Evolutionary conservation across 2,888 invertebrate species (phyloP).

Genomic region (Drosophila seclusa): DNA sequence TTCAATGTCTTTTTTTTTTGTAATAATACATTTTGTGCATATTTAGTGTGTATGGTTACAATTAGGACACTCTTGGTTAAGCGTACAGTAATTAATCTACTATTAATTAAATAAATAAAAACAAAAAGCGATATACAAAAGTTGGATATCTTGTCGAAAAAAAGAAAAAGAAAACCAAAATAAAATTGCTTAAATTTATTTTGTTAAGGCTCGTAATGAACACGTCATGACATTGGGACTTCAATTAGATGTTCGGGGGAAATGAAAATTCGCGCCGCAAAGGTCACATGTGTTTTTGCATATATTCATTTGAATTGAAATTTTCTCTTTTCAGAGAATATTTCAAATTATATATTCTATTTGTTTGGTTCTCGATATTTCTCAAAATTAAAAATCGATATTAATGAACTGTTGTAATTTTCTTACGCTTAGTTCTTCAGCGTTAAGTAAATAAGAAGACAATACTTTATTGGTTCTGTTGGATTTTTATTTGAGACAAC

Average conservation of each 20-base stretch:
- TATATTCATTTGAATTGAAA: not conserved
- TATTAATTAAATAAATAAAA: conserved; percentile 75
- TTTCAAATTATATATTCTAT: not conserved
- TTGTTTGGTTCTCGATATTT: not conserved
- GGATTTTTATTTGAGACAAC: too few species aligned
- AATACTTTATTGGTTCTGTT: too few species aligned
- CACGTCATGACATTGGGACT: conserved; percentile 10
- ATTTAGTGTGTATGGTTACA: conserved; percentile 79
- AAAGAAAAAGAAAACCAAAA: conserved; percentile 10
- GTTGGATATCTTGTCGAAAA: conserved; percentile 34
- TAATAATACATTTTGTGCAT: conserved; percentile 69
- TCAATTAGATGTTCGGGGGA: not conserved
- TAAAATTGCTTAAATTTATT: conserved; percentile 3
- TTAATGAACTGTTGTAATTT: too few species aligned
- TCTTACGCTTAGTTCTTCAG: too few species aligned
- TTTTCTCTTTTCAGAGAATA: not conserved
- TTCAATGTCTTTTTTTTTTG: conserved; percentile 26
- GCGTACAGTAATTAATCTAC: conserved; percentile 78
- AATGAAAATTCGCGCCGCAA: not conserved
- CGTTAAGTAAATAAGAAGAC: too few species aligned
- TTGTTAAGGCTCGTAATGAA: not conserved
- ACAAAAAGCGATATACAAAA: conserved; percentile 42
- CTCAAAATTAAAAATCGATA: not conserved
- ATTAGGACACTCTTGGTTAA: conserved; percentile 78
- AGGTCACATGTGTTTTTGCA: not conserved